A percentile compares a stretch with the other conserved stretches of the same genome.
Evolutionary conservation across 2,888 invertebrate genomes (phyloP).

Genomic region (Notodonta ziczac): DNA sequence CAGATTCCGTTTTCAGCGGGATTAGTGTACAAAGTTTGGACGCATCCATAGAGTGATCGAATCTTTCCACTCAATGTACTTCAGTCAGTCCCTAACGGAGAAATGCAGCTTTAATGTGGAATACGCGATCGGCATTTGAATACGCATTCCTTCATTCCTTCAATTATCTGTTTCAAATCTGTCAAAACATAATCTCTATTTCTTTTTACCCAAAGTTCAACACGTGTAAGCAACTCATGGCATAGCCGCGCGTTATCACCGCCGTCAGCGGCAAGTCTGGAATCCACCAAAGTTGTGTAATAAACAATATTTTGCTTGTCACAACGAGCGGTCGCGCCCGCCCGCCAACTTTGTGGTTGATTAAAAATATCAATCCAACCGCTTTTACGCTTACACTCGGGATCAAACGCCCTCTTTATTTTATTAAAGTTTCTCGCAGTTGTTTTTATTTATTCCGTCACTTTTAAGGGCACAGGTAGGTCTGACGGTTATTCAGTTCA

Average conservation of each 20-base stretch:
- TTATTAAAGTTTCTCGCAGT: slow-evolving; percentile 20
- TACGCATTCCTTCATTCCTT: no score
- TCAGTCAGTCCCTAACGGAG: no score
- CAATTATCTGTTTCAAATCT: no score
- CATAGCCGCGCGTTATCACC: slow-evolving; percentile 38
- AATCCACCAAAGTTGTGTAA: slow-evolving; percentile 48
- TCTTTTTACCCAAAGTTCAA: slow-evolving; percentile 16
- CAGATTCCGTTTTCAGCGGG: no score
- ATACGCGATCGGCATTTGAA: no score
- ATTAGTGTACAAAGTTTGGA: no score
- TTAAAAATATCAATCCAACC: slow-evolving; percentile 64
- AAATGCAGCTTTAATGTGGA: no score
- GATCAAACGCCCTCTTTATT: slow-evolving; percentile 27
- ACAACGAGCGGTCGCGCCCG: slow-evolving; percentile 45
- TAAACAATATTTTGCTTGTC: slow-evolving; percentile 61
- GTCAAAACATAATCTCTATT: no score
- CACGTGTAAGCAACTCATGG: slow-evolving; percentile 7
- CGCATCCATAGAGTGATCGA: no score
- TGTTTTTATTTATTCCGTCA: background rate
- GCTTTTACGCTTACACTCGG: slow-evolving; percentile 28
- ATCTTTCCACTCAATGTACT: no score
- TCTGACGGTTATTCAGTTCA: background rate
- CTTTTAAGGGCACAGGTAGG: background rate
- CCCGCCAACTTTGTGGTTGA: slow-evolving; percentile 55
- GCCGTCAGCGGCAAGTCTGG: slow-evolving; percentile 31